Conservation (phyloP, 2,888 invertebrate species). For the Drosophila imparisetae region DNA sequence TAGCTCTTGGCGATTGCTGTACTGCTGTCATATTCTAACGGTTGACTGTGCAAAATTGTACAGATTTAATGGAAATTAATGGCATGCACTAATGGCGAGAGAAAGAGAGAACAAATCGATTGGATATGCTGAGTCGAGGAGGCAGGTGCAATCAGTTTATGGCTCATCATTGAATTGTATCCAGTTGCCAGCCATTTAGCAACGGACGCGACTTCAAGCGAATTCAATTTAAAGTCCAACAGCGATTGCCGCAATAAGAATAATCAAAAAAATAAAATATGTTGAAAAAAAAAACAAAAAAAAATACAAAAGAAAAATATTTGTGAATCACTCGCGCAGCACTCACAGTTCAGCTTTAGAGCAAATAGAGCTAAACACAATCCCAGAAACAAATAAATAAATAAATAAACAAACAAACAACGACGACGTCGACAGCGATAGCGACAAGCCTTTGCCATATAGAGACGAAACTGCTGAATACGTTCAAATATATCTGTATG, state of each 20-base stretch:
- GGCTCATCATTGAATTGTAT: conserved; percentile 44
- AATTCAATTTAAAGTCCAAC: conserved; percentile 40
- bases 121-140: conserved; percentile 7
- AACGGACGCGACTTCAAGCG: conserved; percentile 31
- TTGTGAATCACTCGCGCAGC: conserved; percentile 54
- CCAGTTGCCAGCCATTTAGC: conserved; percentile 37
- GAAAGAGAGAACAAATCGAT: conserved; percentile 37
- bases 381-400: conserved; percentile 51
- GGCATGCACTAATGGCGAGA: conserved; percentile 73
- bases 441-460: conserved; percentile 68
- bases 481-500: conserved; percentile 31
- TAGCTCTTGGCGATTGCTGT: not conserved
- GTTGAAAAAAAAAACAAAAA: conserved; percentile 14
- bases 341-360: conserved; percentile 41
- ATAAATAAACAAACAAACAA: conserved; percentile 17
- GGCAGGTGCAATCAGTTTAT: conserved; percentile 61
- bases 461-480: conserved; percentile 56
- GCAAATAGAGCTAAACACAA: conserved; percentile 72
- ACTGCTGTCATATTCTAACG: conserved; percentile 58
- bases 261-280: conserved; percentile 5
- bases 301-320: conserved; percentile 35
- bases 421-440: not conserved
- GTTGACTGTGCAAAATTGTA: conserved; percentile 39
- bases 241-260: conserved; percentile 49
- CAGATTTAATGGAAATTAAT: conserved; percentile 72